These are phyloP conservation scores for Trilocha varians DNA, from an alignment of 2,888 invertebrate species.

Conservation along the genomic window DNA sequence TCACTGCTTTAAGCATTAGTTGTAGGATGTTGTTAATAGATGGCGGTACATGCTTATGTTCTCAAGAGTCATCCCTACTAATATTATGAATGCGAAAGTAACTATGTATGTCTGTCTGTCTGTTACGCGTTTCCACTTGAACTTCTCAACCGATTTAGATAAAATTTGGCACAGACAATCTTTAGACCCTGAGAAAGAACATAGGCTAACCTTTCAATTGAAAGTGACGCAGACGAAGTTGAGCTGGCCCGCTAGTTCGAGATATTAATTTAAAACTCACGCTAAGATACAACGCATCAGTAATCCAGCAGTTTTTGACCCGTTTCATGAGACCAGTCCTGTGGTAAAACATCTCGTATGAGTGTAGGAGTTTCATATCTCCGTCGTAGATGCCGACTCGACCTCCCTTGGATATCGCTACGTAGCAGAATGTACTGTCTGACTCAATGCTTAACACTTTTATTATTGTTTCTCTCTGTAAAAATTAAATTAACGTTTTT, in stretches of 20 bases:
- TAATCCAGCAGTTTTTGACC: constrained; percentile 74
- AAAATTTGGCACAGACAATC: no score
- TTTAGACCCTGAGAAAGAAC: no score
- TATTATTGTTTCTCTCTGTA: constrained; percentile 73
- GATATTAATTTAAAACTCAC: constrained; percentile 26
- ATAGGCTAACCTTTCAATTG: no score
- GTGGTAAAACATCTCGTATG: constrained; percentile 71
- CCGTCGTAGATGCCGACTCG: constrained; percentile 75
- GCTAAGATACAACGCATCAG: constrained; percentile 71
- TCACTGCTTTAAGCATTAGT: no score
- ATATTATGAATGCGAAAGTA: no score
- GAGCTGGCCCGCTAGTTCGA: neutral
- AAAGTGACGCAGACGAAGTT: no score
- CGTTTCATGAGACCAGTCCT: constrained; percentile 59
- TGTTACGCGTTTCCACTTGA: no score
- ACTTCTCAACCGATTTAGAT: no score
- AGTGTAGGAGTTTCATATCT: constrained; percentile 59
- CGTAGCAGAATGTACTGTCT: constrained; percentile 74
- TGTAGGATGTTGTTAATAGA: no score
- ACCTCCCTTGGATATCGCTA: constrained; percentile 72
- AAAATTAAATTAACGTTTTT: constrained; percentile 8
- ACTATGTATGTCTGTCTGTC: no score
- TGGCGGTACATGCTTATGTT: no score
- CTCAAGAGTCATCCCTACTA: no score
- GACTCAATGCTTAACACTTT: constrained; percentile 73